Conservation (phyloP, 2,888 invertebrate species). For the Sesia bembeciformis region DNA sequence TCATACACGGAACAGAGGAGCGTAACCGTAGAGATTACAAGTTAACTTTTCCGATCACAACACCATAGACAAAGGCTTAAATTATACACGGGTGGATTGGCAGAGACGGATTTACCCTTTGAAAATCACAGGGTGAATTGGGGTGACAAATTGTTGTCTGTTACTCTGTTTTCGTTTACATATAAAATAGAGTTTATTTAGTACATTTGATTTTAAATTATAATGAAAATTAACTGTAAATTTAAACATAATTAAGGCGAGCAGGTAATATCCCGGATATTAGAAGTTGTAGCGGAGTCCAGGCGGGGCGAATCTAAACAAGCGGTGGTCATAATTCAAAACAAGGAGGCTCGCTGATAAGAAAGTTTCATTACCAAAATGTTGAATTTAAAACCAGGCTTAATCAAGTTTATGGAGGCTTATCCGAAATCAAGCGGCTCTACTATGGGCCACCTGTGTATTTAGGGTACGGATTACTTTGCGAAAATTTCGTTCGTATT, state of each 20-base stretch:
- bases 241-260: not conserved
- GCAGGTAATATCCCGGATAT: conserved; percentile 16
- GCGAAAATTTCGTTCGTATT: conserved; percentile 60
- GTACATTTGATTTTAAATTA: conserved; percentile 6
- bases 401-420: conserved; percentile 58
- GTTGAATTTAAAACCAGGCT: conserved; percentile 68
- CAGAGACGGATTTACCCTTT: conserved; percentile 48
- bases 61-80: conserved; percentile 65
- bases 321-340: conserved; percentile 61
- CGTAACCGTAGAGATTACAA: conserved; percentile 62
- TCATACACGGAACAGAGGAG: conserved; percentile 6
- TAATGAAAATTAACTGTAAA: not conserved
- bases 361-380: conserved; percentile 71
- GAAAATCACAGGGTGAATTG: conserved; percentile 35
- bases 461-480: conserved; percentile 58
- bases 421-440: conserved; percentile 37
- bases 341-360: conserved; percentile 62
- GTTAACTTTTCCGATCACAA: conserved; percentile 69
- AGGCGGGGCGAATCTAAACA: conserved; percentile 29
- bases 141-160: conserved; percentile 60
- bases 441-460: conserved; percentile 55
- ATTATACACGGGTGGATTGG: conserved; percentile 62
- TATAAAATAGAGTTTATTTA: conserved; percentile 9
- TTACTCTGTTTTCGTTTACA: conserved; percentile 25
- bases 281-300: conserved; percentile 15